Percentiles rank a stretch among this genome's conserved stretches.
Evolutionary conservation across 2,888 invertebrate genomes (phyloP).

Genomic region (Tethea ocularis): DNA sequence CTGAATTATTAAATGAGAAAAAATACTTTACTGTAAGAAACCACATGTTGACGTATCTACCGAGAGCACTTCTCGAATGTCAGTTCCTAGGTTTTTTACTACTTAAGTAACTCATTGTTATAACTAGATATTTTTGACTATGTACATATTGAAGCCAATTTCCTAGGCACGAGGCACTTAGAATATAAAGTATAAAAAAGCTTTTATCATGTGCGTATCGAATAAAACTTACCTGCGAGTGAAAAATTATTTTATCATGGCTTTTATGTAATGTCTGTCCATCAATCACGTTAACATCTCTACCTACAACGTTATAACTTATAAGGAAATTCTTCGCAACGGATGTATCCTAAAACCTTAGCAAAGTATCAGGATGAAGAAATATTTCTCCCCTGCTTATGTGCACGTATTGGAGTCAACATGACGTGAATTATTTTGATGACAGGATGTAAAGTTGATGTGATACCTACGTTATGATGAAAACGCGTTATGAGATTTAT

Average conservation of each 20-base stretch:
- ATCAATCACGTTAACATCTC: conserved; percentile 49
- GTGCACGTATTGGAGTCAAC: conserved; percentile 1
- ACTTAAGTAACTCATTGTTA: not conserved
- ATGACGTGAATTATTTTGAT: conserved; percentile 2
- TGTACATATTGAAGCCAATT: not conserved
- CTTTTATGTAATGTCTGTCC: conserved; percentile 44
- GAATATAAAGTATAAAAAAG: conserved; percentile 27
- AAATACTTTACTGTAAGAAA: no score
- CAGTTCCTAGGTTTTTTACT: not conserved
- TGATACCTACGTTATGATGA: not conserved
- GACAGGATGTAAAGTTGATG: not conserved
- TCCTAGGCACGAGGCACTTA: not conserved
- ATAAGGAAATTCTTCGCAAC: conserved; percentile 38
- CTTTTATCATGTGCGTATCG: conserved; percentile 28
- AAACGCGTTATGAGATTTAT: not conserved
- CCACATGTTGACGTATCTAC: not conserved
- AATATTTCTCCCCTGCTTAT: conserved; percentile 4
- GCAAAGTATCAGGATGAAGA: not conserved
- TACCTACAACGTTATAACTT: conserved; percentile 40
- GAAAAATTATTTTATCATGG: conserved; percentile 43
- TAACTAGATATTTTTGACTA: no score
- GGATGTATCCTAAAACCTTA: conserved; percentile 28
- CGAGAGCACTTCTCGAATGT: not conserved
- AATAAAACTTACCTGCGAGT: conserved; percentile 31
- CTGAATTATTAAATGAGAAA: no score